Evolutionary conservation across 2,797 vertebrate genomes (phyloP), one percentile per base, ranked within the genome.

Genomic region (Myotis daubentonii): DNA sequence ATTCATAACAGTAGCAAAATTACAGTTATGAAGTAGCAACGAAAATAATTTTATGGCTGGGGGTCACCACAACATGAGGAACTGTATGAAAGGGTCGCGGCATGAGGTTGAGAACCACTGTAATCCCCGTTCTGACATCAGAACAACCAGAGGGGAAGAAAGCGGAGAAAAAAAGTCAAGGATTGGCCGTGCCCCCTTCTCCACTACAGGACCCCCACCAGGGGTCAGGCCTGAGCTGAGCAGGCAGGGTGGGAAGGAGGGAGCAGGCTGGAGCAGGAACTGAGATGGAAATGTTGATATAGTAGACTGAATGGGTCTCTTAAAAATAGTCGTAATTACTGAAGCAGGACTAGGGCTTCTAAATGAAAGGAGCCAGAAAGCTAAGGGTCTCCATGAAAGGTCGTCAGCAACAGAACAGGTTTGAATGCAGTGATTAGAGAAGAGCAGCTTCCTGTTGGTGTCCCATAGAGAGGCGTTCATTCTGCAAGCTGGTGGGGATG

Each of bases 61-160:
- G 41, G 41, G 41, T 41, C 41, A 41, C 41, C 41, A 41, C 41
- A 41, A 41, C 41, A 9, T 41, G 41, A 41, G 41, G 41, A 41
- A 41, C 41, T 41, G 41, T 8, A 41, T 41, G 8, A 41, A 41
- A 41, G 41, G 41, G 41, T 41, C 41, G 8, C 41, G 41, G 41
- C 41, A 41, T 41, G 8, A 41, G 41, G 8, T 41, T 41, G 41
- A 41, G 41, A 41, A 41, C 41, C 41, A 9, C 41, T 41, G 41
- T 16, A 76, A 57, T 78, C n/a, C 60, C 86, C 86, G 51, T 94
- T 94, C 89, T 72, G 80, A 87, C 87, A 70, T 91, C 76, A 53
- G 55, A 83, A 92, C 76, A 81, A 38, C 28, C 87, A 72, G 49
- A 79, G 44, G 44, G 47, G 76, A 91, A 96, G 91, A 88, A 87